These are phyloP conservation scores for Biston betularia DNA, from an alignment of 2,888 invertebrate genomes.

Conservation along the genomic window DNA sequence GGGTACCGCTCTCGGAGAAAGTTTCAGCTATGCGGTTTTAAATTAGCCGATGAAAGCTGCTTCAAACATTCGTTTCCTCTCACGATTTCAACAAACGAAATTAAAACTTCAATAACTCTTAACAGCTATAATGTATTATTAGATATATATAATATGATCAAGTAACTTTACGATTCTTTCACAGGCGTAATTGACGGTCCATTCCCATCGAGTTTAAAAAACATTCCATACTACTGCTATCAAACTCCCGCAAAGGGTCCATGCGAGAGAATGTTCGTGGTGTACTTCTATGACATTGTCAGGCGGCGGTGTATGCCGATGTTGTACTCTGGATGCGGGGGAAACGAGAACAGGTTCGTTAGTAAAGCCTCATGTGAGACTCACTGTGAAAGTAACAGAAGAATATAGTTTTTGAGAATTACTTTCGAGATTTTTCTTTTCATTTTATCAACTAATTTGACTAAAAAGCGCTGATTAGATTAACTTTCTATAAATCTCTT, in stretches of 20 bases:
- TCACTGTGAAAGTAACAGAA: conserved; percentile 60
- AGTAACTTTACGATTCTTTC: conserved; percentile 42
- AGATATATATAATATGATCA: too few relatives aligned
- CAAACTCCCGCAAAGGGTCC: conserved; percentile 73
- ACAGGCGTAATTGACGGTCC: conserved; percentile 72
- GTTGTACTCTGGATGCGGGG: conserved; percentile 80
- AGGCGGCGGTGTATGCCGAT: conserved; percentile 72
- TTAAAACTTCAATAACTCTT: too few relatives aligned
- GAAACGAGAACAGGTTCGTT: conserved; percentile 74
- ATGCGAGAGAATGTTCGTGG: conserved; percentile 59
- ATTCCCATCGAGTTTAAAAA: conserved; percentile 70
- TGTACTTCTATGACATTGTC: conserved; percentile 75
- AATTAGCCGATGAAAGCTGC: too few relatives aligned
- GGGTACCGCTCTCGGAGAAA: too few relatives aligned
- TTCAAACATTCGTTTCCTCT: too few relatives aligned
- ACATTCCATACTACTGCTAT: conserved; percentile 77
- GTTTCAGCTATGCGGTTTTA: too few relatives aligned
- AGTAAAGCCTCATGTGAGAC: conserved; percentile 58
- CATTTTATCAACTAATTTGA: neutral
- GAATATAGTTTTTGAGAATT: conserved; percentile 43
- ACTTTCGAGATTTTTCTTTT: neutral
- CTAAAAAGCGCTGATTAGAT: neutral
- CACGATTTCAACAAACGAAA: too few relatives aligned
- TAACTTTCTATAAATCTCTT: too few relatives aligned
- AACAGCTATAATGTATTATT: too few relatives aligned